A percentile compares a stretch with the other conserved stretches of the same genome.
Evolutionary conservation across 2,888 invertebrate genomes (phyloP).

Genomic region (Phymatocera aterrima): DNA sequence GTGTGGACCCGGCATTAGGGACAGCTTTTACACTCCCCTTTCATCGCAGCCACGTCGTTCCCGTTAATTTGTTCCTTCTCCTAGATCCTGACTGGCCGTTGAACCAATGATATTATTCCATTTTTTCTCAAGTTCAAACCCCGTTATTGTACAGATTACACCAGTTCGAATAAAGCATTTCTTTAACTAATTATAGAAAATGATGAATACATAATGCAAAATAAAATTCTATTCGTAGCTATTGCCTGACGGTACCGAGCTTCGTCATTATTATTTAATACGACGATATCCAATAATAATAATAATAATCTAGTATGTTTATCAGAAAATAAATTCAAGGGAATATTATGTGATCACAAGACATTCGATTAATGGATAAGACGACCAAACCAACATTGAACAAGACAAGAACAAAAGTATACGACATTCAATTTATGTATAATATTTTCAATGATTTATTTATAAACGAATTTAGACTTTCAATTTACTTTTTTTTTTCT

Average conservation of each 20-base stretch:
- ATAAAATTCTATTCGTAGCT: slow-evolving; percentile 2
- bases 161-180: slow-evolving; percentile 2
- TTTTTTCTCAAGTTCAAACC: not conserved
- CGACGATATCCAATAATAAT: not conserved
- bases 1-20: slow-evolving; percentile 18
- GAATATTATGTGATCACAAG: not conserved
- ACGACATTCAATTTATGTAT: not conserved
- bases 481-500: not conserved
- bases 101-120: not conserved
- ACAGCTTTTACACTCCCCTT: not conserved
- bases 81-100: not conserved
- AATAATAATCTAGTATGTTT: not conserved
- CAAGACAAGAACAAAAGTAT: not conserved
- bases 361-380: not conserved
- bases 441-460: slow-evolving; percentile 20
- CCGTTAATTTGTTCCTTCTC: slow-evolving; percentile 18
- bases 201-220: too few species aligned
- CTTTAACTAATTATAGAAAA: slow-evolving; percentile 22
- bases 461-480: slow-evolving; percentile 25
- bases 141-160: not conserved
- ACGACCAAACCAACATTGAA: not conserved
- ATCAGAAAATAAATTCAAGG: not conserved
- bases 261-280: not conserved
- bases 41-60: slow-evolving; percentile 32
- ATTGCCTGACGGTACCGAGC: too few species aligned